Conservation (phyloP, 2,888 invertebrate genomes). For the Athrips mouffetella region DNA sequence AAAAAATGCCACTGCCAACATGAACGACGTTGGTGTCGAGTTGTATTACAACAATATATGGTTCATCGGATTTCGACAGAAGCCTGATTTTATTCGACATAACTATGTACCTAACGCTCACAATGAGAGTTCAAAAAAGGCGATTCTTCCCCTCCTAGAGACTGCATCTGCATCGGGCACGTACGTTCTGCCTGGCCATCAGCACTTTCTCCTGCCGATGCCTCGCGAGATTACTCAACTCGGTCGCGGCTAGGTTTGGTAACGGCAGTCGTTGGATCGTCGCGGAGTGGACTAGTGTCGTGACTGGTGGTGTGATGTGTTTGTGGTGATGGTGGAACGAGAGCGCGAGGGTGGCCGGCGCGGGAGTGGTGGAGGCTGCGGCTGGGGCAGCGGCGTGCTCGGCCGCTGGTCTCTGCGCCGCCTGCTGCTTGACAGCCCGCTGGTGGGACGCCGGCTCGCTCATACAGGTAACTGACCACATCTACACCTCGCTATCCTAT, state of each 20-base stretch:
- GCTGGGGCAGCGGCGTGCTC: constrained; percentile 69
- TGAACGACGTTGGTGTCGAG: constrained; percentile 16
- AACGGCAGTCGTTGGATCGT: constrained; percentile 52
- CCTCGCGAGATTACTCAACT: constrained; percentile 64
- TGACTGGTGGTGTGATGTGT: constrained; percentile 56
- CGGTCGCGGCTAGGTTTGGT: constrained; percentile 52
- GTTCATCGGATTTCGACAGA: neutral
- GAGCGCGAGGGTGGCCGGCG: constrained; percentile 64
- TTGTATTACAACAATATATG: neutral
- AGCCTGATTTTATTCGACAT: too few relatives aligned
- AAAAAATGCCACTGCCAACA: constrained; percentile 32
- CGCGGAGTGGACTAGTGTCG: constrained; percentile 35
- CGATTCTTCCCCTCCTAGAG: constrained; percentile 43
- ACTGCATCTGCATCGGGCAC: constrained; percentile 54
- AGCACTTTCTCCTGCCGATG: constrained; percentile 70
- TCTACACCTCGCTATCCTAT: too few relatives aligned
- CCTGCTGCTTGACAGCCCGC: constrained; percentile 83
- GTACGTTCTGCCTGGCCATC: constrained; percentile 48
- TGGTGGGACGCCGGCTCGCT: constrained; percentile 81
- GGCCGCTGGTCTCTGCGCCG: constrained; percentile 83
- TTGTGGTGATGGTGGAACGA: constrained; percentile 59
- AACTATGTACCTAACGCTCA: constrained; percentile 20
- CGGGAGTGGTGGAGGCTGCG: constrained; percentile 62
- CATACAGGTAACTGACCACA: constrained; percentile 54
- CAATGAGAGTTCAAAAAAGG: constrained; percentile 43